Evolutionary conservation across 2,888 invertebrate species (phyloP).

Genomic region (Rhagophthalmus giganteus): DNA sequence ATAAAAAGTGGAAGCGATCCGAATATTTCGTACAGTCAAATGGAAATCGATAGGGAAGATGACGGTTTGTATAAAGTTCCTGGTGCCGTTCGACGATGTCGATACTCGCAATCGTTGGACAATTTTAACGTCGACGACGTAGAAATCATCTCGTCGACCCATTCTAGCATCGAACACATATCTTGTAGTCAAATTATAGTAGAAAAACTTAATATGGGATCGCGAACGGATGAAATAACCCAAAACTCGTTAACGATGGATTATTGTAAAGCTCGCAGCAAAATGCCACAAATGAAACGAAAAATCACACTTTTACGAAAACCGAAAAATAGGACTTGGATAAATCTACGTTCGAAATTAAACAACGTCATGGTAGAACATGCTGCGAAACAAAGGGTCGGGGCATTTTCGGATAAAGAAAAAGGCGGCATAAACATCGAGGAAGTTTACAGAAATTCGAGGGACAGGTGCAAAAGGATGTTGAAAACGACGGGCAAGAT

Average conservation of each 20-base stretch:
- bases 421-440: conserved; percentile 48
- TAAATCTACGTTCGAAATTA: conserved; percentile 48
- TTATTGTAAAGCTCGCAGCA: conserved; percentile 44
- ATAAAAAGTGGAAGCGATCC: conserved; percentile 53
- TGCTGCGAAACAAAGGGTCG: conserved; percentile 50
- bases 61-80: conserved; percentile 53
- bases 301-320: conserved; percentile 43
- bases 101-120: conserved; percentile 49
- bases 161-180: conserved; percentile 51
- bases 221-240: conserved; percentile 8
- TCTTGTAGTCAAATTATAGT: conserved; percentile 46
- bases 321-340: conserved; percentile 48
- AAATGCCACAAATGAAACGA: conserved; percentile 43
- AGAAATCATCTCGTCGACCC: conserved; percentile 39
- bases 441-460: conserved; percentile 52
- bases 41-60: conserved; percentile 37
- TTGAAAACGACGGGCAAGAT: conserved; percentile 50
- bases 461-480: conserved; percentile 51
- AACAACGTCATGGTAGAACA: conserved; percentile 49
- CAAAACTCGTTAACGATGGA: conserved; percentile 39
- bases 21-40: conserved; percentile 38
- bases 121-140: conserved; percentile 48
- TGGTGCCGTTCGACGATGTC: conserved; percentile 41
- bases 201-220: conserved; percentile 11
- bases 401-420: conserved; percentile 49